Base-by-base conservation (phyloP, 2,797 vertebrate genomes). In the Artibeus lituratus region DNA sequence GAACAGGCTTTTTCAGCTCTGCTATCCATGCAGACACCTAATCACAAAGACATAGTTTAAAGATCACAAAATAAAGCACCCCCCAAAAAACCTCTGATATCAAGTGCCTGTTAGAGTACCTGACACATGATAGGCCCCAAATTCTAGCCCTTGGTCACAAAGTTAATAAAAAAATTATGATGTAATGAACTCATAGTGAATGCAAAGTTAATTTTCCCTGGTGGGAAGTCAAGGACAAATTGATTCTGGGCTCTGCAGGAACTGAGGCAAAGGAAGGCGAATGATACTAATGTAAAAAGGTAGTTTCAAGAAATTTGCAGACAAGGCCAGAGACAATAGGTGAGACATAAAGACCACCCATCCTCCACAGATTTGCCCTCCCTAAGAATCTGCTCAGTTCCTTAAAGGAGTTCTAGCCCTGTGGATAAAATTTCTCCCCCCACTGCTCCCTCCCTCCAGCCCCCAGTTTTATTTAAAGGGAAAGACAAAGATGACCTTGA, bases 301-400 rank as follows among this genome's bases (percentile, higher is more conserved):
- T 55, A 87, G 10, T 57, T 81, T 65, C 49, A 51, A 83, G 39
- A 93, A 89, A 69, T 77, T 59, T 59, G 39, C 21, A 47, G 18
- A 9, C 5, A 37, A 85, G 22, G 10, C 1, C 37, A 26, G 19
- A 86, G 35, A 19, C 1, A 8, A 42, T 7, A 32, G 53, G 7
- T 8, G 32, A 70, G 26, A 53, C 15, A 2, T 35, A 21, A 70
- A 7, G 24, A 11, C 42, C 4, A 21, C 26, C 9, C 15, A 19
- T 0, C 3, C 19, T 24, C 18, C 37, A 44, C 29, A 6, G 2
- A 1, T 35, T 14, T 18, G 9, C 8, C 12, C 5, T 82, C 32
- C 55, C 3, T 14, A 24, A 37, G 59, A 62, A 53, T 93, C 55
- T 51, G 15, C 24, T 51, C 44, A 16, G 65, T 80, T 57, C 5